phyloP scores from a whole-genome alignment of 2,797 vertebrate genomes.

The Heliangelus exortis region DNA sequence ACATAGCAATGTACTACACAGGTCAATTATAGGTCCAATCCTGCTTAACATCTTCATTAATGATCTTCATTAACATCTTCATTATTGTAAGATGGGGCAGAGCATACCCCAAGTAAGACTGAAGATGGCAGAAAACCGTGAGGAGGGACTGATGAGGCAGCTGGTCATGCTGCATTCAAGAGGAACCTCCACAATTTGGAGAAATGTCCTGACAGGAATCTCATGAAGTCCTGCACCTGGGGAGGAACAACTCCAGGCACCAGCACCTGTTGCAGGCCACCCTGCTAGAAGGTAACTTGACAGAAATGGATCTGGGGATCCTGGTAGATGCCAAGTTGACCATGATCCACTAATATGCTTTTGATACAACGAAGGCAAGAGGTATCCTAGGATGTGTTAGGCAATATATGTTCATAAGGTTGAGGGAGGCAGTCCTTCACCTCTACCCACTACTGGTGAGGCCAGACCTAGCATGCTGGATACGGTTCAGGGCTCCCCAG shows the following conservation, averaged over 20 bases:
- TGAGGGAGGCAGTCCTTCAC: neutral
- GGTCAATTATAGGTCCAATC: neutral
- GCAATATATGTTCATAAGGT: neutral
- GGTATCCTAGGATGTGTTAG: neutral
- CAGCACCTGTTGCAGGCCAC: rapidly evolving
- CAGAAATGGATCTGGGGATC: neutral
- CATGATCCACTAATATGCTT: neutral
- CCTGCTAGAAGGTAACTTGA: neutral
- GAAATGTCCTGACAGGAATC: neutral
- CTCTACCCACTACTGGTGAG: neutral
- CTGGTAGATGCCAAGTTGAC: neutral
- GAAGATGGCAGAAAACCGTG: neutral
- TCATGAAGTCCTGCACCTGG: neutral
- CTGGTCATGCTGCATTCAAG: neutral
- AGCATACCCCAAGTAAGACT: neutral
- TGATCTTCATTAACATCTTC: neutral
- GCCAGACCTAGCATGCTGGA: rapidly evolving
- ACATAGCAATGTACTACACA: rapidly evolving
- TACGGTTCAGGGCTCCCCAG: neutral
- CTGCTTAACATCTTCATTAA: neutral
- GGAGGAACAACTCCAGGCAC: neutral
- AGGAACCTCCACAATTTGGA: neutral
- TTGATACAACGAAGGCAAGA: neutral
- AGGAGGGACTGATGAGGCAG: neutral
- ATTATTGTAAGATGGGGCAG: neutral